Evolutionary conservation across 1,140 invertebrate genomes (phyloP), one percentile per base, ranked within the genome.

Genomic region (Nephila pilipes): DNA sequence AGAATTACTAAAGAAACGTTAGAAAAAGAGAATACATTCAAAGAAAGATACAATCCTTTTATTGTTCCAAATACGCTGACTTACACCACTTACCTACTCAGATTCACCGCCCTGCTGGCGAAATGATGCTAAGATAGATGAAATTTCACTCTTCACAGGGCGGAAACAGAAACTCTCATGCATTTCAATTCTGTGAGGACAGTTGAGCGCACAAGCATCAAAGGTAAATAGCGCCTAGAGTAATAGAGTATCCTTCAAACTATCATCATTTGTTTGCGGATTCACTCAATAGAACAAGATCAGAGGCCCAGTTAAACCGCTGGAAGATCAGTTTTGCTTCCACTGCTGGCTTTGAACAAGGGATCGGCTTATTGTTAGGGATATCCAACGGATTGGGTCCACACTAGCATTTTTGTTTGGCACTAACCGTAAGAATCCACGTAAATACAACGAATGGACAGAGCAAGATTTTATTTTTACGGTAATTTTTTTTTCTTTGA

Each of bases 211-310:
- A 54, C 32, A 69, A 63, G 57, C 55, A 69, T 88, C 85, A 65
- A 89, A 75, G 87, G 54, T 79, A 58, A 75, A 75, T 36, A 75
- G 69, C 69, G 55, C 36, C 65, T 16, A 29, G 32, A 29, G 25
- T 89, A 60, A 54, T 65, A 75, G 22, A 79, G 65, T 46, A 32
- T 29, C 65, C 65, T 55, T 89, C 83, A 36, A 58, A 85, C 58
- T 36, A 36, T 75, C 85, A 88, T 88, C 87, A 89, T 89, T 89
- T 89, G 87, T 89, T 89, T 89, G 25, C 87, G 18, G 32, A 63
- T 58, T 18, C 57, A 25, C 2, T 36, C 69, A 75, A 75, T 32
- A 29, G 69, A 75, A 16, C 16, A 75, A 29, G 69, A 75, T 60
- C 58, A 60, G 58, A 60, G 58, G 20, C 58, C 12, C 18, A 60